Base-by-base conservation (phyloP, 1,140 invertebrate genomes). In the Adelges cooleyi region DNA sequence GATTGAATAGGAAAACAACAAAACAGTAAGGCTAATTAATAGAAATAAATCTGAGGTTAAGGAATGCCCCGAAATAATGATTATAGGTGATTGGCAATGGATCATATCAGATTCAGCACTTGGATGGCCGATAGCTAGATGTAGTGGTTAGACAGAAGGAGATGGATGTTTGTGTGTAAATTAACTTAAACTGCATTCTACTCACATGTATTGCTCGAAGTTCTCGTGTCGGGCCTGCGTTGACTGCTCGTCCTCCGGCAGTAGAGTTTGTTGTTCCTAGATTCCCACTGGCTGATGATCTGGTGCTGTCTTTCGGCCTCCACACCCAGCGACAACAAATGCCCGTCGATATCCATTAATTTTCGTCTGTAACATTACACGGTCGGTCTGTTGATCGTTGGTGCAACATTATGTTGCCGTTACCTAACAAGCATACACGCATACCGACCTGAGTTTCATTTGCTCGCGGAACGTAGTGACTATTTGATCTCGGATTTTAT, bases 401-500 rank as follows among this genome's bases (percentile, higher is more conserved):
- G 68, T 20, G 49, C 18, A 65, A 52, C 66, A 27, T 27, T 40
- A 27, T 71, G 76, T 27, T 6, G n/a, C 27, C 44, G 44, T 56
- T 67, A n/a, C 25, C 29, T 27, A 36, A 20, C 27, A 10, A 3
- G n/a, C 15, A n/a, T 8, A 33, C 23, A 27, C 2, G 22, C 0
- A n/a, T 8, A 9, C 50, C 51, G 73, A 82, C 80, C 90, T 81
- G 1, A 93, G 75, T 69, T 88, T 83, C 90, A 94, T 94, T 74
- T 94, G 91, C 68, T 92, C 88, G 68, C 90, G 88, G 73, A 94
- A 95, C 0, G 87, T 87, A 0, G 85, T 81, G 0, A 94, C 84
- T 13, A 94, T 87, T 70, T 90, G 85, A 67, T 92, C 88, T 38
- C 89, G 79, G 2, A 93, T 72, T 44, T 82, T 81, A 68, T 84